Evolutionary conservation across 1,140 invertebrate species (phyloP).

Genomic region (Lethocerus indicus): DNA sequence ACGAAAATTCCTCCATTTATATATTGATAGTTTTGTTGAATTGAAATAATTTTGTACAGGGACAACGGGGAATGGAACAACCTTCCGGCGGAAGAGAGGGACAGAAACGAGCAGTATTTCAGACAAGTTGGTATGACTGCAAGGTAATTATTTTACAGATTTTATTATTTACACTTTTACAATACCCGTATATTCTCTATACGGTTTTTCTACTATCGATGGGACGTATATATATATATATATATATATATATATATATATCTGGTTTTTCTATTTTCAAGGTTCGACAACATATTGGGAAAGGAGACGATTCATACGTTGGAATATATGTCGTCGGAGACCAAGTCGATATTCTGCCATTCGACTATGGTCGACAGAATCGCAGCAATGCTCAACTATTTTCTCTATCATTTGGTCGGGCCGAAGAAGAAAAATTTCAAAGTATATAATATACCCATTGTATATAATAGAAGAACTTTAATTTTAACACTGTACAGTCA

Average conservation of each 20-base stretch:
- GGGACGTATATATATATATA: not conserved
- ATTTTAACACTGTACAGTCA: too few relatives aligned
- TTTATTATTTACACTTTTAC: not conserved
- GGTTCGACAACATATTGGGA: slow-evolving; percentile 85
- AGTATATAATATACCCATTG: too few relatives aligned
- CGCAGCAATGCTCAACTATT: slow-evolving; percentile 91
- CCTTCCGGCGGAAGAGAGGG: slow-evolving; percentile 48
- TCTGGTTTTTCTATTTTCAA: slow-evolving; percentile 11
- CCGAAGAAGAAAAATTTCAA: slow-evolving; percentile 76
- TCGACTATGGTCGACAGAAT: slow-evolving; percentile 82
- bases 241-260: not conserved
- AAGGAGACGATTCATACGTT: slow-evolving; percentile 74
- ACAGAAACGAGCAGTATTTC: slow-evolving; percentile 55
- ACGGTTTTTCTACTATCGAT: not conserved
- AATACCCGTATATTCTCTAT: too few relatives aligned
- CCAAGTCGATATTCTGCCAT: slow-evolving; percentile 79
- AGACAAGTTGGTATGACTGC: slow-evolving; percentile 70
- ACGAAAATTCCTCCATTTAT: too few relatives aligned
- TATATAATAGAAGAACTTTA: too few relatives aligned
- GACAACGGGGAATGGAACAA: slow-evolving; percentile 62
- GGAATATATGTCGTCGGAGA: slow-evolving; percentile 65
- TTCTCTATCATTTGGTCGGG: slow-evolving; percentile 74
- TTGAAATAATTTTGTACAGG: slow-evolving; percentile 30
- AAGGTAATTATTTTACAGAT: slow-evolving; percentile 22
- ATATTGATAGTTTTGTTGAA: too few relatives aligned